Percentiles rank a stretch among this genome's conserved stretches.
Conservation (phyloP, 2,113 vertebrate genomes). For the Hypocryptadius cinnamomeus region DNA sequence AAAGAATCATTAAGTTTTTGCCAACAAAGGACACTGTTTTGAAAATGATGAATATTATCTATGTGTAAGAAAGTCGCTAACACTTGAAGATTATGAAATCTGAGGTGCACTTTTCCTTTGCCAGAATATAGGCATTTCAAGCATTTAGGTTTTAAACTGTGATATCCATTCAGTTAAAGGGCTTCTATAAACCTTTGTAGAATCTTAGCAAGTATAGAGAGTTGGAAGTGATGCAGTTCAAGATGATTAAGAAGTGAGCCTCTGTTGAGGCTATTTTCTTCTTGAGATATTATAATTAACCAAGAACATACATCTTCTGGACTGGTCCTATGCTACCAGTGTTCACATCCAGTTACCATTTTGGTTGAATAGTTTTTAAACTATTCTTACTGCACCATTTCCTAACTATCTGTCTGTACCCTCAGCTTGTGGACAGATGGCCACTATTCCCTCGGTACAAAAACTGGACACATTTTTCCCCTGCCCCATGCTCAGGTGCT, state of each 20-base stretch:
- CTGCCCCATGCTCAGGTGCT: neutral
- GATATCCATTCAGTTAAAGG: neutral
- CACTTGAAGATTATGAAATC: neutral
- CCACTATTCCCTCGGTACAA: neutral
- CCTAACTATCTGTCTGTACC: neutral
- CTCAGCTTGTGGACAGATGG: neutral
- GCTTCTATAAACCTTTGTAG: neutral
- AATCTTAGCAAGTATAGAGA: neutral
- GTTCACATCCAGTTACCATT: neutral
- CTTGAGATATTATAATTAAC: neutral
- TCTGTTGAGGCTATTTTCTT: neutral
- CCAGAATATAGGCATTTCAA: neutral
- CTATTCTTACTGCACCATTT: neutral
- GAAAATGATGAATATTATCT: neutral
- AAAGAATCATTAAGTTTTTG: neutral
- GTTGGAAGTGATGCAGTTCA: neutral
- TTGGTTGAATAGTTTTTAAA: neutral
- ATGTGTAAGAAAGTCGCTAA: neutral
- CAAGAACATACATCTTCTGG: neutral
- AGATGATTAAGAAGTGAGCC: neutral
- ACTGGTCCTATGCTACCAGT: neutral
- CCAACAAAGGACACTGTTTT: neutral
- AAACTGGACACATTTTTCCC: neutral
- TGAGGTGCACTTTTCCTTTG: neutral
- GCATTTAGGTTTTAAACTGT: neutral